phyloP scores from a whole-genome alignment of 2,797 vertebrate species.

The Sitta carolinensis region DNA sequence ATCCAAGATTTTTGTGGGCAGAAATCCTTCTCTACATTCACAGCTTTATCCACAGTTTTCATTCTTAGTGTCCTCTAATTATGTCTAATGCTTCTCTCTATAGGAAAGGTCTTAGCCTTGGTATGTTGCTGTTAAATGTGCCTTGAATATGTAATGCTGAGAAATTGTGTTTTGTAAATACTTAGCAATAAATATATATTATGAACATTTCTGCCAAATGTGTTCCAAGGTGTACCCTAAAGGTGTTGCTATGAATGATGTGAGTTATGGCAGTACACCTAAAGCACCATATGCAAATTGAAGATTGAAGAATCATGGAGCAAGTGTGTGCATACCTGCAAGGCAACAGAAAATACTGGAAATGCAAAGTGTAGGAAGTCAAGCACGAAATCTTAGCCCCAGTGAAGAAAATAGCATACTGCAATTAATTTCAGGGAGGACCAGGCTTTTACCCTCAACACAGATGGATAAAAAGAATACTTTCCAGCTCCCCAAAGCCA shows the following conservation, averaged over 20 bases:
- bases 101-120: not conserved
- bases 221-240: not conserved
- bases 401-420: not conserved
- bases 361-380: not conserved
- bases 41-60: not conserved
- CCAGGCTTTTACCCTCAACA: not conserved
- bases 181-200: not conserved
- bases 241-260: not conserved
- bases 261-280: not conserved
- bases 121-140: not conserved
- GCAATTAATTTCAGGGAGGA: not conserved
- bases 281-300: not conserved
- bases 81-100: not conserved
- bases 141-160: not conserved
- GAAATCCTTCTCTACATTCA: not conserved
- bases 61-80: not conserved
- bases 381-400: not conserved
- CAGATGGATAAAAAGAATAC: not conserved
- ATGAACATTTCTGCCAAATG: not conserved
- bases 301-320: not conserved
- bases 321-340: not conserved
- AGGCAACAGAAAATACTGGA: not conserved
- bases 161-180: not conserved
- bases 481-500: not conserved
- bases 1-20: not conserved